Evolutionary conservation across 2,797 vertebrate species (phyloP).

Genomic region (Halcyon chelicuti): DNA sequence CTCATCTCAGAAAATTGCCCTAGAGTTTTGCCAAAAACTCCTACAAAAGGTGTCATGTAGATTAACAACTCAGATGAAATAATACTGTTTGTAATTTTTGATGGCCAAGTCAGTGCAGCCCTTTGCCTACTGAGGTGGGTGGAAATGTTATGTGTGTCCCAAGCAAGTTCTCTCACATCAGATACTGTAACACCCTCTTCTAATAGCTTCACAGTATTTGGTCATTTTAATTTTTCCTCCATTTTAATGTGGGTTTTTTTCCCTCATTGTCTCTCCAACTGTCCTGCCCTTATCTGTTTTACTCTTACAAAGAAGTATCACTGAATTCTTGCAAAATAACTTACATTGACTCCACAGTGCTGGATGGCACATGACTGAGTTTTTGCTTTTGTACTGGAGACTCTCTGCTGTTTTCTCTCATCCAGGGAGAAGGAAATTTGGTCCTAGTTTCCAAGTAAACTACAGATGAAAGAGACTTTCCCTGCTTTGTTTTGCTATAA

Average conservation of each 20-base stretch:
- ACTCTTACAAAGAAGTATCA: background rate
- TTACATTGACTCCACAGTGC: fast-evolving
- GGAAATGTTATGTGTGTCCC: background rate
- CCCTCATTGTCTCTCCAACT: background rate
- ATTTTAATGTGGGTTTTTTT: background rate
- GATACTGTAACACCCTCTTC: background rate
- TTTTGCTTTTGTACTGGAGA: background rate
- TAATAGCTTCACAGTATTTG: background rate
- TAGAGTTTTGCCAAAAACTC: background rate
- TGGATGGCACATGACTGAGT: background rate
- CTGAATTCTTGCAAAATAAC: background rate
- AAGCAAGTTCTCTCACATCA: background rate
- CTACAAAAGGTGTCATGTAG: background rate
- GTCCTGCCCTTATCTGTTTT: background rate
- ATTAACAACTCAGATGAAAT: background rate
- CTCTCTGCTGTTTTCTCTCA: background rate
- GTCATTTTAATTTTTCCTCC: background rate
- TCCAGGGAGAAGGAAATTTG: background rate
- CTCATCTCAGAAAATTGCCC: constrained; percentile 17
- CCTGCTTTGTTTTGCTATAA: constrained; percentile 21
- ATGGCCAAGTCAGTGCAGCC: background rate
- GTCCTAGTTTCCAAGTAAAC: constrained; percentile 18
- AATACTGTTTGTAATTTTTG: background rate
- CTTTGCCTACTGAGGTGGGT: background rate
- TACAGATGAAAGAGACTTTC: constrained; percentile 9